Evolutionary conservation across 2,888 invertebrate genomes (phyloP), one percentile per base, ranked within the genome.

Genomic region (Athalia rosae): DNA sequence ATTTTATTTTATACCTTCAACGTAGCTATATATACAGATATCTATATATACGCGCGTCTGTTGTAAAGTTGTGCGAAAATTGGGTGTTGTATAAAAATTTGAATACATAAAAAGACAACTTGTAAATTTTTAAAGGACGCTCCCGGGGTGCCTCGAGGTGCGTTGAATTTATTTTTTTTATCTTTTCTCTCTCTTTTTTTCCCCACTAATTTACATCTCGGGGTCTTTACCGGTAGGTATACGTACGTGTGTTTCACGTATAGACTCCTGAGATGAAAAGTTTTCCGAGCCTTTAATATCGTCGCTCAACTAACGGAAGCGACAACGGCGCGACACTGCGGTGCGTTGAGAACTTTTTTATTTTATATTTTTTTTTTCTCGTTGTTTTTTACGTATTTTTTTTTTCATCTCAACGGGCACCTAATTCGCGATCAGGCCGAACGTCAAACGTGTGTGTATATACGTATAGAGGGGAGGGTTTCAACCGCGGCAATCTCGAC

Each of bases 391-490:
- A 4, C 50, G 48, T 15, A 7, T 59, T n/a, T 59, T 59, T 13
- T 13, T 45, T n/a, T 43, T 45, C n/a, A 3, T 5, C 45, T 45
- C 15, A 13, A 4, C 6, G 43, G 50, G 5, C 4, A 58, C 13
- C 45, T 48, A 79, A 79, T 79, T 79, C 77, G 79, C 66, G 63
- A 71, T 79, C 76, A 76, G 76, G 47, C 67, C 69, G 79, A 76
- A 79, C 79, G 43, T 28, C 71, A 63, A 67, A 13, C n/a, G n/a
- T n/a, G n/a, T n/a, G n/a, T n/a, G n/a, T n/a, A n/a, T n/a, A n/a
- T 77, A 69, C 58, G 71, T 71, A 28, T 28, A 58, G 50, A 50
- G 67, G 67, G 50, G 78, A 66, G 66, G 61, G 74, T 77, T 80
- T 74, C 13, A 78, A 71, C 63, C 78, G 78, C 63, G 77, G 63